Evolutionary conservation across 2,113 vertebrate genomes (phyloP).

Genomic region (Dipodomys merriami): DNA sequence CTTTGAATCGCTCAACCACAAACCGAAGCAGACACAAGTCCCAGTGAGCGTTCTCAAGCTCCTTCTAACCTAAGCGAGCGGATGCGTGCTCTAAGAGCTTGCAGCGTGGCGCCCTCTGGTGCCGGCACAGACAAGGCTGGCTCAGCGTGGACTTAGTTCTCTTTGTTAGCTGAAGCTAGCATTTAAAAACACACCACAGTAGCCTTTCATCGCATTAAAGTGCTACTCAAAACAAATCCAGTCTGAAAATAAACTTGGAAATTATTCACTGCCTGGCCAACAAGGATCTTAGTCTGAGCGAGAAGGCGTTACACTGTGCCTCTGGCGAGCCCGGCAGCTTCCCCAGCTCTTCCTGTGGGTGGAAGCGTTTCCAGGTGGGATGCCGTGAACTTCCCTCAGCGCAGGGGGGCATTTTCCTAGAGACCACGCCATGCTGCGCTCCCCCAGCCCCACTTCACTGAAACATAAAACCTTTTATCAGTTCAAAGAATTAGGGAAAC

Average conservation of each 20-base stretch:
- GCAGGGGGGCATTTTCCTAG: no score
- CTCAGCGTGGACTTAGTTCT: not conserved
- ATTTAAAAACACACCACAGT: not conserved
- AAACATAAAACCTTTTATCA: no score
- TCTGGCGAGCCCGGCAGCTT: no score
- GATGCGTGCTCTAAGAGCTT: constrained; percentile 19
- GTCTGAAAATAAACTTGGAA: not conserved
- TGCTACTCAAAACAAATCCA: not conserved
- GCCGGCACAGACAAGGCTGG: not conserved
- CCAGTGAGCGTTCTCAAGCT: not conserved
- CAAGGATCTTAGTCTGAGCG: not conserved
- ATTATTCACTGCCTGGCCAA: not conserved
- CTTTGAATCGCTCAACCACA: not conserved
- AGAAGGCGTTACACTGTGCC: no score
- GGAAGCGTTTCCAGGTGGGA: no score
- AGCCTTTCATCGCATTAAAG: not conserved
- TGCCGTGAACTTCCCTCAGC: no score
- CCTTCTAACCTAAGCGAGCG: not conserved
- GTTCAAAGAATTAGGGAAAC: no score
- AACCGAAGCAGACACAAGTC: fast-evolving
- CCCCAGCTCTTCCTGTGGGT: not conserved
- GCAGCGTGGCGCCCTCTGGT: constrained; percentile 85
- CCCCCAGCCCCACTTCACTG: no score
- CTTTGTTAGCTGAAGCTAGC: not conserved
- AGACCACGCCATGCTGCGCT: no score